A percentile compares a stretch with the other conserved stretches of the same genome.
phyloP scores from a whole-genome alignment of 2,888 invertebrate genomes.

The Sinohyriopsis cumingii region DNA sequence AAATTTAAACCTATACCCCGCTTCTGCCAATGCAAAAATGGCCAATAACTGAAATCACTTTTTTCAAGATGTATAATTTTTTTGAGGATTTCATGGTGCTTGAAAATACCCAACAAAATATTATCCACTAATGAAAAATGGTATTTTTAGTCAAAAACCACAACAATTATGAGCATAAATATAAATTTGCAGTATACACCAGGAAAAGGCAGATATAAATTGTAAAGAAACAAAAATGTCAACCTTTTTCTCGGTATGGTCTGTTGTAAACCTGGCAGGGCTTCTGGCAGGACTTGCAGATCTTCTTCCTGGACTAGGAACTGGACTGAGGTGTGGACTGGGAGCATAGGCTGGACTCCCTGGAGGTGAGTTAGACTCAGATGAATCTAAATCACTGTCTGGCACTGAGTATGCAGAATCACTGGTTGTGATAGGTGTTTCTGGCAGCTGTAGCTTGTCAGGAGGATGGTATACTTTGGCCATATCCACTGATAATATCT shows the following conservation, averaged over 20 bases:
- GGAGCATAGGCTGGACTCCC: conserved; percentile 33
- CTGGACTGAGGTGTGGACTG: conserved; percentile 21
- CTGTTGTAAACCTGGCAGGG: conserved; percentile 1
- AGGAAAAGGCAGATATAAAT: too few species aligned
- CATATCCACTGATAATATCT: conserved; percentile 68
- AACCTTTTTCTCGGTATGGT: not conserved
- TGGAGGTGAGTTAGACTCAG: conserved; percentile 46
- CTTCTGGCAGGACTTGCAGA: too few species aligned
- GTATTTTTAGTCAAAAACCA: too few species aligned
- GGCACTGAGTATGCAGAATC: conserved; percentile 70
- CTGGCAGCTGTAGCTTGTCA: conserved; percentile 88
- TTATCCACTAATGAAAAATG: too few species aligned
- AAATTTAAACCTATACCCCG: too few species aligned
- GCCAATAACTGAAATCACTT: too few species aligned
- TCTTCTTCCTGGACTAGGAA: conserved; percentile 14
- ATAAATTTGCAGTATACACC: too few species aligned
- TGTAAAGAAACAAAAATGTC: not conserved
- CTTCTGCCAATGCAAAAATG: too few species aligned
- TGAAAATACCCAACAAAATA: too few species aligned
- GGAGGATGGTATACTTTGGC: conserved; percentile 88
- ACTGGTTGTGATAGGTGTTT: conserved; percentile 69
- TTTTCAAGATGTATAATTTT: too few species aligned
- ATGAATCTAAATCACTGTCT: conserved; percentile 64
- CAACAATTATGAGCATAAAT: too few species aligned
- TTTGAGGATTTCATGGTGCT: too few species aligned